Evolutionary conservation across 2,113 vertebrate genomes (phyloP).

Genomic region (Tenebrosternarchus preto): DNA sequence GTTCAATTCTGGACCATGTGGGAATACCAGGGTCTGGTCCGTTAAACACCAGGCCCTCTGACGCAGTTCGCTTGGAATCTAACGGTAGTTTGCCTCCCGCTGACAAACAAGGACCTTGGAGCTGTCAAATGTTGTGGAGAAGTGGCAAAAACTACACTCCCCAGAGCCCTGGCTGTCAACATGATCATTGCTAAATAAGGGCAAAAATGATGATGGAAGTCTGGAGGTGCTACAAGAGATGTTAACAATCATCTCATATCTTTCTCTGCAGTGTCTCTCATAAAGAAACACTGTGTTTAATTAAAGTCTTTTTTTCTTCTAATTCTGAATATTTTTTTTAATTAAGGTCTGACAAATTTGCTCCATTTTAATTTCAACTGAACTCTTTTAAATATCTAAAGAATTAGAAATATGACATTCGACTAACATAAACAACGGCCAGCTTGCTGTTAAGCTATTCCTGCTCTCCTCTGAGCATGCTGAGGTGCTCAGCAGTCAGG

Average conservation of each 20-base stretch:
- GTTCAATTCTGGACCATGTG: not conserved
- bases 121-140: slow-evolving; percentile 67
- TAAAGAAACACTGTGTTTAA: slow-evolving; percentile 56
- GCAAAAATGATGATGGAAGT: slow-evolving; percentile 54
- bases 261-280: slow-evolving; percentile 55
- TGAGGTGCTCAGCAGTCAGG: too few relatives aligned
- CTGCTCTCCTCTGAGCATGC: too few relatives aligned
- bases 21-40: slow-evolving; percentile 51
- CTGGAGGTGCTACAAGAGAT: slow-evolving; percentile 49
- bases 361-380: not conserved
- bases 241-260: slow-evolving; percentile 63
- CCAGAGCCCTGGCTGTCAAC: slow-evolving; percentile 62
- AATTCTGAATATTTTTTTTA: not conserved
- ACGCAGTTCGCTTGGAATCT: slow-evolving; percentile 63
- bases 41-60: slow-evolving; percentile 57
- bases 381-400: too few relatives aligned
- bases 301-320: slow-evolving; percentile 36
- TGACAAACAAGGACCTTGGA: slow-evolving; percentile 72
- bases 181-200: slow-evolving; percentile 73
- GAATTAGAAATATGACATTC: too few relatives aligned
- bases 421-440: too few relatives aligned
- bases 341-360: not conserved
- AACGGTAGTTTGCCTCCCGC: slow-evolving; percentile 67
- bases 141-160: slow-evolving; percentile 65
- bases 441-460: too few relatives aligned